A percentile compares a stretch with the other conserved stretches of the same genome.
phyloP scores from a whole-genome alignment of 1,140 invertebrate species.

The Euglossa dilemma region DNA sequence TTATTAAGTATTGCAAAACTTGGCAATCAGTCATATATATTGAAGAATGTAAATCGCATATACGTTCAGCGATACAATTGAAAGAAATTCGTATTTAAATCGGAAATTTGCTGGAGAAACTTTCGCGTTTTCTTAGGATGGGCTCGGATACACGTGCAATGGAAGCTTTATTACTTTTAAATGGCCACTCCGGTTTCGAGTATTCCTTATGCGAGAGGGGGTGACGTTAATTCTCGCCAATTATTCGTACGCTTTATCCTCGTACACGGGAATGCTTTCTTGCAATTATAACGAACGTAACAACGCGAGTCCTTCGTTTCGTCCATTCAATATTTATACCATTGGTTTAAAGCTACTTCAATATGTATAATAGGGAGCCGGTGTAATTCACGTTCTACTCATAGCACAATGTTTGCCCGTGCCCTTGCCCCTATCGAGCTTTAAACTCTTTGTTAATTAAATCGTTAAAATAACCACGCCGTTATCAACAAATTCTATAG shows the following conservation, averaged over 20 bases:
- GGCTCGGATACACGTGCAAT: background rate
- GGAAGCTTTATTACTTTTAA: conserved; percentile 11
- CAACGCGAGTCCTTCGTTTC: background rate
- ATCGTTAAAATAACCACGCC: background rate
- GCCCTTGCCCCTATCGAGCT: background rate
- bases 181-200: background rate
- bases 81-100: no score
- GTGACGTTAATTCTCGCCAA: conserved; percentile 4
- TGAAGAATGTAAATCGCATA: no score
- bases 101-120: no score
- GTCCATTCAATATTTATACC: background rate
- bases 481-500: background rate
- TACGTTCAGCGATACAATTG: no score
- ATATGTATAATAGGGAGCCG: background rate
- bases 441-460: background rate
- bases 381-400: background rate
- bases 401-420: no score
- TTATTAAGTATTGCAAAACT: no score
- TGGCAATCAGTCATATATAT: no score
- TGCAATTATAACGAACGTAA: conserved; percentile 11
- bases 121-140: background rate
- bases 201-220: conserved; percentile 7
- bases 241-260: conserved; percentile 4
- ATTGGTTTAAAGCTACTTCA: background rate
- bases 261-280: background rate